These are phyloP conservation scores for Lycaena phlaeas DNA, from an alignment of 2,888 invertebrate species.

Conservation along the genomic window DNA sequence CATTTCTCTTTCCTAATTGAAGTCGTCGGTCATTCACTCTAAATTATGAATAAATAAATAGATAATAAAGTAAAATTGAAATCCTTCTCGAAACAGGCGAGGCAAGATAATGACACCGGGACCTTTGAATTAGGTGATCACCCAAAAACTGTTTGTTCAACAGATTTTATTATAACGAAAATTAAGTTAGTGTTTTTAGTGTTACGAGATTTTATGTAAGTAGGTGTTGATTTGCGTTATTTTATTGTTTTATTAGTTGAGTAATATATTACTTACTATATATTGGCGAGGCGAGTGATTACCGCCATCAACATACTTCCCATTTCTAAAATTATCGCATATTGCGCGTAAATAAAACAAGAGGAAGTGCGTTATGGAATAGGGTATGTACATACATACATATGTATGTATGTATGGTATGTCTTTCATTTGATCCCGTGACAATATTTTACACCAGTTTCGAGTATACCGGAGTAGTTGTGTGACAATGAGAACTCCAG, in stretches of 20 bases:
- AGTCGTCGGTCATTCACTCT: slow-evolving; percentile 52
- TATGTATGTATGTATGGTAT: no score
- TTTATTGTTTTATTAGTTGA: neutral
- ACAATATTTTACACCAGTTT: no score
- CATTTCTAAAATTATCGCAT: no score
- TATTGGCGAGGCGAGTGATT: no score
- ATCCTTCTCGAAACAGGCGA: slow-evolving; percentile 45
- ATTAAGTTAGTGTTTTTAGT: neutral
- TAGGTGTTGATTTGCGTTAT: neutral
- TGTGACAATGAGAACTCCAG: no score
- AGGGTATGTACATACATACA: no score
- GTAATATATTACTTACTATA: no score
- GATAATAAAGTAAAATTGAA: slow-evolving; percentile 70
- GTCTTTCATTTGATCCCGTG: no score
- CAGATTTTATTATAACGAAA: neutral
- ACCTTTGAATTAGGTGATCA: slow-evolving; percentile 39
- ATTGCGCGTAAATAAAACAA: no score
- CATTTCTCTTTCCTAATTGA: slow-evolving; percentile 27
- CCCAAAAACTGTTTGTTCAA: slow-evolving; percentile 22
- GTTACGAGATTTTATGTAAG: neutral
- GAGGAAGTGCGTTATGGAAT: no score
- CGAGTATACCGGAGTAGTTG: no score
- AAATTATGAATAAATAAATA: slow-evolving; percentile 69
- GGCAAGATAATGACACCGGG: slow-evolving; percentile 58
- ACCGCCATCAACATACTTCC: no score